Percentiles rank a stretch among this genome's conserved stretches.
Conservation (phyloP, 2,113 vertebrate genomes). For the Macrotus californicus region DNA sequence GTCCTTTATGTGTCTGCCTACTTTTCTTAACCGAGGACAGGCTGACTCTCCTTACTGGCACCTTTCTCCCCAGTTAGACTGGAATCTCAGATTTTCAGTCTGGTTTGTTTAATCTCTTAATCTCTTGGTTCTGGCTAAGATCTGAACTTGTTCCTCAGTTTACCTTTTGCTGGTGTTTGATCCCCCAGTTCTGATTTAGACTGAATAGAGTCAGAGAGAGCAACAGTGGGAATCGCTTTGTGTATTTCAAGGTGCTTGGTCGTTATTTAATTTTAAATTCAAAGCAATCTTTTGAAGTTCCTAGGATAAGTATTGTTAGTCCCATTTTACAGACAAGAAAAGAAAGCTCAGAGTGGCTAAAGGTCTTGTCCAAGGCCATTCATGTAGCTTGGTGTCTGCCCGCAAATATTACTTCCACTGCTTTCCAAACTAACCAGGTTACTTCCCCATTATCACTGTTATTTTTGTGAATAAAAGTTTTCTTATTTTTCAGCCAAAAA, state of each 20-base stretch:
- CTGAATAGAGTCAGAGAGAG: not conserved
- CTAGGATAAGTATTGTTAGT: not conserved
- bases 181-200: not conserved
- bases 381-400: not conserved
- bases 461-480: slow-evolving; percentile 19
- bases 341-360: not conserved
- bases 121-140: not conserved
- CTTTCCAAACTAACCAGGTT: not conserved
- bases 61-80: not conserved
- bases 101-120: not conserved
- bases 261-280: slow-evolving; percentile 19
- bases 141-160: not conserved
- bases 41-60: not conserved
- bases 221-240: not conserved
- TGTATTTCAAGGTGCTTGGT: not conserved
- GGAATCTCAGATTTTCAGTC: not conserved
- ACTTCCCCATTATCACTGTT: not conserved
- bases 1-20: no score
- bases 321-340: not conserved
- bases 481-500: slow-evolving; percentile 12
- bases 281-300: not conserved
- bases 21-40: not conserved
- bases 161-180: slow-evolving; percentile 14
- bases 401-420: not conserved
- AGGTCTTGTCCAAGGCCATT: not conserved